Percentiles rank a stretch among this genome's conserved stretches.
Evolutionary conservation across 2,113 vertebrate species (phyloP).

Genomic region (Serilophus lunatus): DNA sequence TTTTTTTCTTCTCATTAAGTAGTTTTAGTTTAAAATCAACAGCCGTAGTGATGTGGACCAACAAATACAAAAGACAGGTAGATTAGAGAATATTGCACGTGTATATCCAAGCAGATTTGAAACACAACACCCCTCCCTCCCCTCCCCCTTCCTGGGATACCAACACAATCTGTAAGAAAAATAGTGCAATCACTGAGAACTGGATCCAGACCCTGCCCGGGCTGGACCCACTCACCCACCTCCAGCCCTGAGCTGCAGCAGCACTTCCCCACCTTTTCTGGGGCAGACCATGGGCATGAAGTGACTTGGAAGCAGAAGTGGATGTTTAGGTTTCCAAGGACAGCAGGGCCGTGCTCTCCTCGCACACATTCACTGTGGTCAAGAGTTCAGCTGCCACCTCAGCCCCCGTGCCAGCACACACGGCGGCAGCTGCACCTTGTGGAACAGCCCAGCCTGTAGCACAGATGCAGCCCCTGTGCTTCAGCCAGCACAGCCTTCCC

Average conservation of each 20-base stretch:
- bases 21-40: neutral
- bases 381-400: fast-evolving
- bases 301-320: fast-evolving
- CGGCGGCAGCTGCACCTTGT: neutral
- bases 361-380: neutral
- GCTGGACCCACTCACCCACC: neutral
- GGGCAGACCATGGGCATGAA: fast-evolving
- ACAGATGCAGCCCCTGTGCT: neutral
- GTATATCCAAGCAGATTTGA: neutral
- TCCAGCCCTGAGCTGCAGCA: neutral
- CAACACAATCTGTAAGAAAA: neutral
- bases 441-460: neutral
- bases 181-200: neutral
- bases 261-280: neutral
- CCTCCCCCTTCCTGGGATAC: neutral
- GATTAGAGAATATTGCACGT: conserved; percentile 42
- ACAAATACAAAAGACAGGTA: neutral
- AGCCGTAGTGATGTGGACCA: neutral
- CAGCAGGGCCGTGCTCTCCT: fast-evolving
- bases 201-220: neutral
- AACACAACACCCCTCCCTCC: neutral
- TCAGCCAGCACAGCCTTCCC: neutral
- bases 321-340: fast-evolving
- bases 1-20: neutral
- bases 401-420: fast-evolving